phyloP scores from a whole-genome alignment of 2,888 invertebrate species.

The Pachydiplax longipennis region DNA sequence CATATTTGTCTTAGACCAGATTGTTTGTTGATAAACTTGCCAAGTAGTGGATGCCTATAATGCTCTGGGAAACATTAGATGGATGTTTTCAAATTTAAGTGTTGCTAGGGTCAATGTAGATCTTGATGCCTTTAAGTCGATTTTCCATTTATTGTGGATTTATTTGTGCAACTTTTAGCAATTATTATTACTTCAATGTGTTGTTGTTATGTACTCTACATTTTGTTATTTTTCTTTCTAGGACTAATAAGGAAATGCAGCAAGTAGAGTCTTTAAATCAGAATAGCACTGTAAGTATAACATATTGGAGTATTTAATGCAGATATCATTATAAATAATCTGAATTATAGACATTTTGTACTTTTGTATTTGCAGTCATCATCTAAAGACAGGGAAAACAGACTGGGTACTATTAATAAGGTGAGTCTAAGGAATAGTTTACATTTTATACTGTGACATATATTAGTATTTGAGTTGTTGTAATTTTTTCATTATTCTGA shows the following conservation, averaged over 20 bases:
- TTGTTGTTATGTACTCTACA: not conserved
- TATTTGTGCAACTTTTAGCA: not conserved
- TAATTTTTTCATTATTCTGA: too few relatives aligned
- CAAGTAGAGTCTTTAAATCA: constrained; percentile 67
- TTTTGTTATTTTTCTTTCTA: constrained; percentile 55
- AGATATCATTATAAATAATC: constrained; percentile 54
- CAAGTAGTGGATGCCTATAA: too few relatives aligned
- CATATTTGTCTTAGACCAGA: too few relatives aligned
- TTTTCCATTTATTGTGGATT: not conserved
- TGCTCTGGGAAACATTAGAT: not conserved
- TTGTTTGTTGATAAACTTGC: too few relatives aligned
- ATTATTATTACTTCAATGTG: not conserved
- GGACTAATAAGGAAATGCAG: constrained; percentile 66
- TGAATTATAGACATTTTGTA: constrained; percentile 55
- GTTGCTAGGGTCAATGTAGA: not conserved
- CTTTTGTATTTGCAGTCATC: constrained; percentile 48
- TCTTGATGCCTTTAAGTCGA: not conserved
- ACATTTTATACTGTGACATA: not conserved
- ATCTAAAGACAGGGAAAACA: constrained; percentile 50
- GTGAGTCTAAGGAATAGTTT: constrained; percentile 39
- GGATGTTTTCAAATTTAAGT: not conserved
- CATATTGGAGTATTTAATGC: not conserved
- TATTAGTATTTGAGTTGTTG: not conserved
- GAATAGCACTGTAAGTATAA: constrained; percentile 65
- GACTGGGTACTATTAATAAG: constrained; percentile 50